phyloP scores from a whole-genome alignment of 2,888 invertebrate species.

The Clostera curtula region DNA sequence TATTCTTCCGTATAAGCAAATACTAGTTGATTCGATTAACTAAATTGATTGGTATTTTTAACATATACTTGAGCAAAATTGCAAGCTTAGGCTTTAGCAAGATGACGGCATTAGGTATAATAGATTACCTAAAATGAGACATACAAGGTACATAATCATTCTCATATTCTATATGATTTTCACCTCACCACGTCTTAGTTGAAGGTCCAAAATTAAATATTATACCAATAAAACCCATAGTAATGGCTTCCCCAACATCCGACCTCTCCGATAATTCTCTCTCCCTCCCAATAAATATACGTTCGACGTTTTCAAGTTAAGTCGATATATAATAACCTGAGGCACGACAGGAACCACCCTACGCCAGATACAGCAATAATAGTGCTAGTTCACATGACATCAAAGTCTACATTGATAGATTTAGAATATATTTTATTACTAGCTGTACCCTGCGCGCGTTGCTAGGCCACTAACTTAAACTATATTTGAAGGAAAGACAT shows the following conservation, averaged over 20 bases:
- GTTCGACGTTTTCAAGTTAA: conserved; percentile 69
- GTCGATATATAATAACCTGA: conserved; percentile 65
- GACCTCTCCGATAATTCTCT: conserved; percentile 63
- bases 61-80: too few relatives aligned
- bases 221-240: conserved; percentile 74
- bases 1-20: too few relatives aligned
- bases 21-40: too few relatives aligned
- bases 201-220: conserved; percentile 72
- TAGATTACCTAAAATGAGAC: conserved; percentile 13
- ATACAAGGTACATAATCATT: conserved; percentile 47
- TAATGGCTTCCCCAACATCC: conserved; percentile 68
- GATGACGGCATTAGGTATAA: conserved; percentile 16
- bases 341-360: conserved; percentile 60
- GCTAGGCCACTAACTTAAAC: too few relatives aligned
- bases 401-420: too few relatives aligned
- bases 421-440: too few relatives aligned
- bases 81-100: too few relatives aligned
- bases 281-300: conserved; percentile 66
- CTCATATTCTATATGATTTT: conserved; percentile 55
- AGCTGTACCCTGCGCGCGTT: too few relatives aligned
- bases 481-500: too few relatives aligned
- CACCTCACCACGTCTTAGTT: conserved; percentile 42
- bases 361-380: conserved; percentile 59
- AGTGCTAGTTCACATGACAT: too few relatives aligned
- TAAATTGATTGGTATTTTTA: too few relatives aligned